A percentile compares a stretch with the other conserved stretches of the same genome.
These are phyloP conservation scores for Apodemia duryi DNA, from an alignment of 2,888 invertebrate species.

Conservation along the genomic window DNA sequence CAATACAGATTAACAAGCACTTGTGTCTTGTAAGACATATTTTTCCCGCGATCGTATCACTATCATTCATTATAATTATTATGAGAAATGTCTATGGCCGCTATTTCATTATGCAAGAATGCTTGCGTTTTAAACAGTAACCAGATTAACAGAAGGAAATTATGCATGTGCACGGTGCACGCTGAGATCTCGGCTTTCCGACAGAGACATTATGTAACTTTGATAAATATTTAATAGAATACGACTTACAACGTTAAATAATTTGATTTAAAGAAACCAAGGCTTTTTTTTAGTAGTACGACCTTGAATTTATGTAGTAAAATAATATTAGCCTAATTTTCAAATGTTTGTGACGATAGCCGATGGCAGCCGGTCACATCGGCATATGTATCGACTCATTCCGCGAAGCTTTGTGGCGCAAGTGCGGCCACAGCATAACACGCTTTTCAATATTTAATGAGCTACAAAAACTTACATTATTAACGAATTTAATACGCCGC, in stretches of 20 bases:
- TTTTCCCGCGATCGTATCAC: not conserved
- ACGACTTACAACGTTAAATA: not conserved
- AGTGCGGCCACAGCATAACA: no score
- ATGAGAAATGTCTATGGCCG: not conserved
- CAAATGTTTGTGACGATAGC: no score
- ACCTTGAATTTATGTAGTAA: no score
- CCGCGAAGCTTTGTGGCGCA: no score
- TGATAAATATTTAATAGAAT: not conserved
- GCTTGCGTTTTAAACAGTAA: not conserved
- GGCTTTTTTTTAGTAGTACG: no score
- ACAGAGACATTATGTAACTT: not conserved
- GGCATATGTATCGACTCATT: no score
- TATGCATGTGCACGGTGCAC: not conserved
- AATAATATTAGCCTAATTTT: no score
- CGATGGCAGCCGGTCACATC: no score
- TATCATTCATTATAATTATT: not conserved
- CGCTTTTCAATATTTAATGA: no score
- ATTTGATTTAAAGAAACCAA: not conserved
- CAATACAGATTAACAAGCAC: not conserved
- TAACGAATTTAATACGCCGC: no score
- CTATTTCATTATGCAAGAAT: constrained; percentile 6
- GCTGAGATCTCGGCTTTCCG: constrained; percentile 1
- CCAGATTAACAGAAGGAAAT: not conserved
- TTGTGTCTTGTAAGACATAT: not conserved
- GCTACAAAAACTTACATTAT: no score